Base-by-base conservation (phyloP, 2,797 vertebrate species). In the Acropternis orthonyx region DNA sequence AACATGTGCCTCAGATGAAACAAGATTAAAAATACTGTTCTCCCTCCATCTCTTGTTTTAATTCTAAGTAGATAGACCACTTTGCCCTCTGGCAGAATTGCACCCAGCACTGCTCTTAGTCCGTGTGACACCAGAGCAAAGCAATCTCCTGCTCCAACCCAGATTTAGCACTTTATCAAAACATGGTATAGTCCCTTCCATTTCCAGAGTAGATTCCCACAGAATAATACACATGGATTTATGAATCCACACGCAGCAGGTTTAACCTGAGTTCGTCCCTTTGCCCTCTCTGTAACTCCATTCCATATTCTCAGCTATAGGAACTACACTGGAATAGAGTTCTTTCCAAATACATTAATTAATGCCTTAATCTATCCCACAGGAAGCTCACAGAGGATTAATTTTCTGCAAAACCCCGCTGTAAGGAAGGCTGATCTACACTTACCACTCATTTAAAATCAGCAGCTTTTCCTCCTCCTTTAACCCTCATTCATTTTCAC, bases 1-100 rank as follows among this genome's bases (percentile, higher is more conserved):
- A 97, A 91, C 90, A 85, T 65, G 92, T 28, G 13, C 77, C 86
- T 85, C 90, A 77, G 36, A 83, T 77, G 72, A 96, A 95, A 74
- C 51, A 51, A 0, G 12, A 95, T 87, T 92, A 95, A 82, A 90
- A 93, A 72, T 39, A 36, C 54, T 83, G 39, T 23, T 82, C 74
- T 82, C 34, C 27, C 73, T 88, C 85, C 71, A 62, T 27, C 54
- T 94, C 61, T 10, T 59, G 26, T 58, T 93, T 85, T 65, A 90
- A 68, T 85, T 77, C 56, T 14, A 52, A 71, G 51, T 36, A 87
- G 49, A 83, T 4, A 18, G 51, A 52, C 46, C 46, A 18, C 56
- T 83, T 65, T 58, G 54, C 48, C 71, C 48, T 88, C 80, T n/a
- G 41, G 41, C 87, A 93, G 44, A 59, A 49, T 66, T 52, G 76